Percentiles rank a stretch among this genome's conserved stretches.
phyloP scores from a whole-genome alignment of 1,140 invertebrate genomes.

The Drosophila tani region DNA sequence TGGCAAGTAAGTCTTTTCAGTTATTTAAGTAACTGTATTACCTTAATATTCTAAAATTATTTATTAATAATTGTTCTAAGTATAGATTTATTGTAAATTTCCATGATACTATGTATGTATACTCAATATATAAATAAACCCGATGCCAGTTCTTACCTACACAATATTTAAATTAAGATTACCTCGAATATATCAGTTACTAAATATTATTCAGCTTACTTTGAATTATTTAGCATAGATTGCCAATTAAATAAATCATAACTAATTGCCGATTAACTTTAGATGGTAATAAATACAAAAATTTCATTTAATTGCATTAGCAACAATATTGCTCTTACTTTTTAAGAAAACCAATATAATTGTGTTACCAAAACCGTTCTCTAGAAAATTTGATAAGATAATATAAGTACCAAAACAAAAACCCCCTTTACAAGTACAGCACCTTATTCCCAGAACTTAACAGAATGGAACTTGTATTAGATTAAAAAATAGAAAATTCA shows the following conservation, averaged over 20 bases:
- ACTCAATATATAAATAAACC: no score
- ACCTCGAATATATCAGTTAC: no score
- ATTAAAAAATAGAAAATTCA: neutral
- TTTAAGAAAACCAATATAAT: neutral
- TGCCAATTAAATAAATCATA: neutral
- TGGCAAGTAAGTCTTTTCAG: neutral
- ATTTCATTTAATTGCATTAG: no score
- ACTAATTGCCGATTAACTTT: no score
- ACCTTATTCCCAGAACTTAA: conserved; percentile 1
- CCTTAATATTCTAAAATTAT: no score
- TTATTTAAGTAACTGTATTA: neutral
- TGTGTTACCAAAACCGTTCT: neutral
- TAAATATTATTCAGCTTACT: neutral
- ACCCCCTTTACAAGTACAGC: neutral
- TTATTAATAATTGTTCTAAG: neutral
- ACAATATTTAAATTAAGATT: no score
- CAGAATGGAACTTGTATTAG: neutral
- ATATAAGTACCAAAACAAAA: neutral
- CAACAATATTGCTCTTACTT: no score
- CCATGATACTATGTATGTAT: neutral
- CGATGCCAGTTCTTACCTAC: no score
- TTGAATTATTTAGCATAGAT: no score
- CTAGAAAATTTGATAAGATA: conserved; percentile 10
- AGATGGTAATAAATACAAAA: no score
- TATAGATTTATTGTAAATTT: neutral